These are phyloP conservation scores for Mellilla xanthometata DNA, from an alignment of 2,888 invertebrate species.

Conservation along the genomic window DNA sequence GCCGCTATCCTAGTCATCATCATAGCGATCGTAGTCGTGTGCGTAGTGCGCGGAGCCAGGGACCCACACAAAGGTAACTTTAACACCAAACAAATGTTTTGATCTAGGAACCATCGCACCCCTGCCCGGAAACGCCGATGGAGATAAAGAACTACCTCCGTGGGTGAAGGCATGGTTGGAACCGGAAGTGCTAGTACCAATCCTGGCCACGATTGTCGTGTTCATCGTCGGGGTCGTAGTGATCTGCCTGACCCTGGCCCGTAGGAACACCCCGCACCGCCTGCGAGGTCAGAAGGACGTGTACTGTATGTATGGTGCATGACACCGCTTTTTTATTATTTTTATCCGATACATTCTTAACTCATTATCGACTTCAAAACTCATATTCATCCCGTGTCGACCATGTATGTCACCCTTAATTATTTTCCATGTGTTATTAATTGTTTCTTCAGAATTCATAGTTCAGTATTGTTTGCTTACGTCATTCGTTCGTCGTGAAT, in stretches of 20 bases:
- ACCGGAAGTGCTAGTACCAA: constrained; percentile 94
- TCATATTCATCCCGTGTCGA: no score
- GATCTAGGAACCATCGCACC: constrained; percentile 92
- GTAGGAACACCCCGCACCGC: constrained; percentile 91
- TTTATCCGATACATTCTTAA: constrained; percentile 5
- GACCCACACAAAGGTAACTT: constrained; percentile 93
- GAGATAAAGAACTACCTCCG: constrained; percentile 77
- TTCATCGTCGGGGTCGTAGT: constrained; percentile 95
- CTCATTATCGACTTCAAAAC: no score
- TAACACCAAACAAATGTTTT: constrained; percentile 29
- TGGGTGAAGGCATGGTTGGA: constrained; percentile 95
- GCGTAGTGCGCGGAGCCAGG: constrained; percentile 93
- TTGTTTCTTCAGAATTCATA: constrained; percentile 45
- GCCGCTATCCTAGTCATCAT: constrained; percentile 96
- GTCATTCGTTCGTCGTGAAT: constrained; percentile 7
- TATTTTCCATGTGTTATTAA: constrained; percentile 22
- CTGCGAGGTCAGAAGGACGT: constrained; percentile 91
- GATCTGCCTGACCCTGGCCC: constrained; percentile 93
- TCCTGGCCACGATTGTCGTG: constrained; percentile 94
- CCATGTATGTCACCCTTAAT: no score
- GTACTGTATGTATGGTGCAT: constrained; percentile 87
- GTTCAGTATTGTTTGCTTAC: constrained; percentile 49
- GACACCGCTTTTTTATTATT: constrained; percentile 62
- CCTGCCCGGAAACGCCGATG: constrained; percentile 83
- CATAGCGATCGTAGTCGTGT: constrained; percentile 96